These are phyloP conservation scores for Cuniculus paca DNA, from an alignment of 2,797 vertebrate species.

Conservation along the genomic window DNA sequence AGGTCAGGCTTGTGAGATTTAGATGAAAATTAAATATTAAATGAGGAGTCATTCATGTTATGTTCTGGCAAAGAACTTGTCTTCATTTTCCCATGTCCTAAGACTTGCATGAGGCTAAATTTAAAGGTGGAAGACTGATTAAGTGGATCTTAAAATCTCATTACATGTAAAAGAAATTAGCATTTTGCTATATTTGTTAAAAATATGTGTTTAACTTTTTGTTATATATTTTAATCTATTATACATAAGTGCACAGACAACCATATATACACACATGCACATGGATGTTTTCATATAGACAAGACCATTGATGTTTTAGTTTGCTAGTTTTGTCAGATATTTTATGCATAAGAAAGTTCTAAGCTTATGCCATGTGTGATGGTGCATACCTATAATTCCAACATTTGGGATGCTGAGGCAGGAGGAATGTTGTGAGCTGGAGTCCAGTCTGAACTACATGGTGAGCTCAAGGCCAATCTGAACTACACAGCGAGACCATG, in stretches of 20 bases:
- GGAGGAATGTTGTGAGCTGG: neutral
- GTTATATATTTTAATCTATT: slow-evolving; percentile 8
- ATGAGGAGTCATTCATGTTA: neutral
- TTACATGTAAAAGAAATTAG: neutral
- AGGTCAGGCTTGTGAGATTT: neutral
- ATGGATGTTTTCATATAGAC: neutral
- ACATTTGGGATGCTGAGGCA: neutral
- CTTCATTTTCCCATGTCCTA: neutral
- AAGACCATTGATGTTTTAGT: neutral
- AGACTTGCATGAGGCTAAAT: neutral
- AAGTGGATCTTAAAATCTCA: neutral
- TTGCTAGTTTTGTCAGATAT: neutral
- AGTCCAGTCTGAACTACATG: neutral
- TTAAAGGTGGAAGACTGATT: neutral
- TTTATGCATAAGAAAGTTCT: neutral
- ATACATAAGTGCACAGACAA: neutral
- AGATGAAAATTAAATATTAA: neutral
- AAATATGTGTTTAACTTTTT: slow-evolving; percentile 1
- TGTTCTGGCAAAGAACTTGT: neutral
- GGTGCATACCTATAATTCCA: too few relatives aligned
- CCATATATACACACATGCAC: neutral
- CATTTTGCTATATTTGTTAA: neutral
- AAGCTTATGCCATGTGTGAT: neutral
- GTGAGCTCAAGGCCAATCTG: neutral
- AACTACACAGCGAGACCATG: neutral